Conservation (phyloP, 2,113 vertebrate species). For the Microcebus tavaratra region DNA sequence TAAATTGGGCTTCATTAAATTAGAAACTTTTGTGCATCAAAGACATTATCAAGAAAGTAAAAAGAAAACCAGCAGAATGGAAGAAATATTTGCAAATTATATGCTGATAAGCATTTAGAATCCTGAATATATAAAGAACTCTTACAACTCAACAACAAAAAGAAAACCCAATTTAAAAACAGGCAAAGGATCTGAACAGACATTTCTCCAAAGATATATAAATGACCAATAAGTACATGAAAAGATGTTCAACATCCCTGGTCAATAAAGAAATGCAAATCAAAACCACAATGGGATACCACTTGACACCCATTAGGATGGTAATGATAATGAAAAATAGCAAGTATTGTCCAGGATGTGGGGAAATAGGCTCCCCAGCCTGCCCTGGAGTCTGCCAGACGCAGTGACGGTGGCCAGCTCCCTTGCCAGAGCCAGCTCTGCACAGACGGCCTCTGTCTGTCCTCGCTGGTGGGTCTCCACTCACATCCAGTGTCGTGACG, state of each 20-base stretch:
- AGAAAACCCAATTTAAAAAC: background rate
- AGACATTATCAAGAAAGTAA: background rate
- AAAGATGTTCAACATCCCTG: background rate
- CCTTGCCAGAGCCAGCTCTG: background rate
- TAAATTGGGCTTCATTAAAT: background rate
- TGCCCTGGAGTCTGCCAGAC: background rate
- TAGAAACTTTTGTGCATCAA: background rate
- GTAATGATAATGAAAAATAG: background rate
- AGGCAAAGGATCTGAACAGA: background rate
- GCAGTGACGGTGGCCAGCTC: background rate
- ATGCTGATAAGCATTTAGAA: background rate
- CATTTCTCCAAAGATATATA: background rate
- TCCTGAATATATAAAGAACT: background rate
- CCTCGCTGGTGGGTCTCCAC: background rate
- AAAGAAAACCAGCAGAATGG: background rate
- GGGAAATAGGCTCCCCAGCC: background rate
- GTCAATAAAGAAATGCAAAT: background rate
- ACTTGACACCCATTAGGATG: background rate
- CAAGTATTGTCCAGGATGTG: background rate
- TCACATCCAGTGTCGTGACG: background rate
- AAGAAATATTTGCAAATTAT: background rate
- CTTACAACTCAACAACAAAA: background rate
- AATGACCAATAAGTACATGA: background rate
- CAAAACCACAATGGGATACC: background rate
- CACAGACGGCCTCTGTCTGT: background rate